Conservation (phyloP, 2,888 invertebrate species). For the Caprella mutica region DNA sequence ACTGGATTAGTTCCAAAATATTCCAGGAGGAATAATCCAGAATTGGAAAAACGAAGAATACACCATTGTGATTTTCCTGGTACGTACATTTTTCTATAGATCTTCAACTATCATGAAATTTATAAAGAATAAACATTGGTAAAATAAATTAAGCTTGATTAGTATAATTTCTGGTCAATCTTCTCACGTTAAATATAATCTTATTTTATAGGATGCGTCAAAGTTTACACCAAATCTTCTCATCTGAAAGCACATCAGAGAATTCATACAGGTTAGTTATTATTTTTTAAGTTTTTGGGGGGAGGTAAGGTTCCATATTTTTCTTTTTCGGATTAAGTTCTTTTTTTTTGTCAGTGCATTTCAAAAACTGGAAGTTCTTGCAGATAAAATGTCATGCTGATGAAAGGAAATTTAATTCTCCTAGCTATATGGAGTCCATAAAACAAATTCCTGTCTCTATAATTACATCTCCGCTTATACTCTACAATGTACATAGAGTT, state of each 20-base stretch:
- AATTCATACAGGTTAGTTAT: constrained; percentile 34
- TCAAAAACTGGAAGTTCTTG: no score
- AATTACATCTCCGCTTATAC: no score
- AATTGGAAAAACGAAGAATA: constrained; percentile 85
- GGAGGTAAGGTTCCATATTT: no score
- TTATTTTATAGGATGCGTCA: constrained; percentile 24
- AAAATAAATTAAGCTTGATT: background rate
- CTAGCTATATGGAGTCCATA: background rate
- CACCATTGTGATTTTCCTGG: constrained; percentile 86
- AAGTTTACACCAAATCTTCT: constrained; percentile 35
- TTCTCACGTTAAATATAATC: background rate
- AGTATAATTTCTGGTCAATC: background rate
- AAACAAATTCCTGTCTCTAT: no score
- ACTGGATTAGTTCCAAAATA: constrained; percentile 12
- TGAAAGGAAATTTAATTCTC: no score
- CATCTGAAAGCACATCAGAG: constrained; percentile 35
- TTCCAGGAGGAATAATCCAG: constrained; percentile 78
- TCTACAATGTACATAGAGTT: no score
- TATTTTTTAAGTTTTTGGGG: background rate
- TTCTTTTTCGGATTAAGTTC: no score
- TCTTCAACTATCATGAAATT: background rate
- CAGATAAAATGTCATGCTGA: no score
- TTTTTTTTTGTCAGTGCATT: no score
- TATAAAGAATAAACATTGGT: background rate
- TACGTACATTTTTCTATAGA: constrained; percentile 7